These are phyloP conservation scores for Lepisosteus oculatus DNA, from an alignment of 2,113 vertebrate genomes.

Conservation along the genomic window DNA sequence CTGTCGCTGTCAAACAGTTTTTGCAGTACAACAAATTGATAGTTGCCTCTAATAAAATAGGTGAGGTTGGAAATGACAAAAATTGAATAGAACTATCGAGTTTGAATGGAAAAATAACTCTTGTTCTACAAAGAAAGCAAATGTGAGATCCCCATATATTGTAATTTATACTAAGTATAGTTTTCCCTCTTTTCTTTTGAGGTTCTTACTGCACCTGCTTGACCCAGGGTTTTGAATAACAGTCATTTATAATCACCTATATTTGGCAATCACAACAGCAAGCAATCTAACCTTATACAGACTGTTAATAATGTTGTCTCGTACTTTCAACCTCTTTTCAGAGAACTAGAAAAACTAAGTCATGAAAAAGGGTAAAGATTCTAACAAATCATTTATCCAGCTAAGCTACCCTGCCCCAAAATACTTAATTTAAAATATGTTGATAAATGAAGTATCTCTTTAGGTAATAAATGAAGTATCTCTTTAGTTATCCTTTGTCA, in stretches of 20 bases:
- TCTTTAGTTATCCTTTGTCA: conserved; percentile 87
- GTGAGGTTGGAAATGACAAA: too few relatives aligned
- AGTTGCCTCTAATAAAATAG: too few relatives aligned
- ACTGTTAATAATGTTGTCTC: neutral
- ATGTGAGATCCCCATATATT: too few relatives aligned
- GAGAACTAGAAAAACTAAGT: conserved; percentile 3
- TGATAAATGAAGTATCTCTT: conserved; percentile 87
- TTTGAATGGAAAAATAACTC: too few relatives aligned
- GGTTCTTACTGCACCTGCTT: neutral
- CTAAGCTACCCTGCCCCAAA: conserved; percentile 76
- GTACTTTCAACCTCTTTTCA: neutral
- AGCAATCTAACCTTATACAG: neutral
- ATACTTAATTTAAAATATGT: conserved; percentile 82
- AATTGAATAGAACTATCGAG: too few relatives aligned
- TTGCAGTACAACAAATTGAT: too few relatives aligned
- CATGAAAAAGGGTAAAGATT: conserved; percentile 10
- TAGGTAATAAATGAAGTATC: conserved; percentile 88
- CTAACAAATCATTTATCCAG: conserved; percentile 50
- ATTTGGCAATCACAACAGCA: neutral
- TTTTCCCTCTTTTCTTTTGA: too few relatives aligned
- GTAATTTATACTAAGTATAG: too few relatives aligned
- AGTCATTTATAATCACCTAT: neutral
- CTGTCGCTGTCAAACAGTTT: too few relatives aligned
- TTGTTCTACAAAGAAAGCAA: too few relatives aligned
- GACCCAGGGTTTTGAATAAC: neutral